Evolutionary conservation across 2,888 invertebrate species (phyloP).

Genomic region (Trilocha varians): DNA sequence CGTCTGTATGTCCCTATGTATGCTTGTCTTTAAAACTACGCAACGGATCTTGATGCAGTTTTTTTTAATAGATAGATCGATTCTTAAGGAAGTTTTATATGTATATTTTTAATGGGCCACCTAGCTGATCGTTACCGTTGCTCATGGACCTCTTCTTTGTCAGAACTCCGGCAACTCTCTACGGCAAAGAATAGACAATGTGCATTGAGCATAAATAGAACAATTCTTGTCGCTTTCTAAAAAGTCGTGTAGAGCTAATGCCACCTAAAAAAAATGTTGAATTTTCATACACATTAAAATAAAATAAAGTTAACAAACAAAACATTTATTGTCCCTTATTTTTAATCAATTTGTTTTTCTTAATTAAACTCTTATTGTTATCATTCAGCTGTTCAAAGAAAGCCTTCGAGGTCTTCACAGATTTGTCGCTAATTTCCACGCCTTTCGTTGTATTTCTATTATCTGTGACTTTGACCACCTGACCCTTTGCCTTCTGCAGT

Average conservation of each 20-base stretch:
- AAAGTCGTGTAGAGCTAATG: background rate
- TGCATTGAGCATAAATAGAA: too few relatives aligned
- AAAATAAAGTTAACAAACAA: conserved; percentile 11
- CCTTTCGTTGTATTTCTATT: conserved; percentile 72
- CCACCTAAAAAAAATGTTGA: background rate
- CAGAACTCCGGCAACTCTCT: too few relatives aligned
- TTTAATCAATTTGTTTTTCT: conserved; percentile 35
- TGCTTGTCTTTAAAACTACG: too few relatives aligned
- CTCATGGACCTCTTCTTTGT: too few relatives aligned
- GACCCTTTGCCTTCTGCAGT: conserved; percentile 75
- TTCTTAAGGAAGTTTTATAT: too few relatives aligned
- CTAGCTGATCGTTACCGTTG: too few relatives aligned
- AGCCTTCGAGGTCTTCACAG: conserved; percentile 77
- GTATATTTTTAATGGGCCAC: too few relatives aligned
- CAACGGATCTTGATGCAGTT: too few relatives aligned
- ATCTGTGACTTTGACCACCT: conserved; percentile 54
- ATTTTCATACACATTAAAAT: conserved; percentile 1
- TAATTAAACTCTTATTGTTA: conserved; percentile 65
- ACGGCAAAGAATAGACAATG: too few relatives aligned
- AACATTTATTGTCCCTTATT: conserved; percentile 40
- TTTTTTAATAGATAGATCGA: too few relatives aligned
- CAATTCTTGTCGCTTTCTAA: too few relatives aligned
- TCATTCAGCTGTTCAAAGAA: conserved; percentile 92
- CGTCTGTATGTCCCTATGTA: too few relatives aligned
- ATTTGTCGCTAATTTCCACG: conserved; percentile 74